Percentiles rank a stretch among this genome's conserved stretches.
These are phyloP conservation scores for Spodoptera litura DNA, from an alignment of 1,140 invertebrate genomes.

Conservation along the genomic window DNA sequence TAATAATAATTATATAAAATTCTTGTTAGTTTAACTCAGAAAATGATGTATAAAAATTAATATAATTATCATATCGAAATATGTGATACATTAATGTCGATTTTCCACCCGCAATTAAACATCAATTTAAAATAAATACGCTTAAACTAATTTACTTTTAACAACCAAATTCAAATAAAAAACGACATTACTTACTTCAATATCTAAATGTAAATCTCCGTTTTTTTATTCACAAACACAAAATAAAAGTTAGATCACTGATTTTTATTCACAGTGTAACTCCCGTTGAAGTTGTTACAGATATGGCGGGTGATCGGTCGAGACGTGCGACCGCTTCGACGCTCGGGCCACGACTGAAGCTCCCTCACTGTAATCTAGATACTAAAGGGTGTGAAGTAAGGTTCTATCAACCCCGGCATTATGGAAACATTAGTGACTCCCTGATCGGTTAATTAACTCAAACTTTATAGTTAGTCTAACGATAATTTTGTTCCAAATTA, in stretches of 20 bases:
- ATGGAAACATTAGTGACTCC: conserved; percentile 56
- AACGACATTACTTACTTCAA: conserved; percentile 32
- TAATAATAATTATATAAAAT: too few species aligned
- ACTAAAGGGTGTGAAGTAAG: conserved; percentile 45
- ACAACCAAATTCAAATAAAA: background rate
- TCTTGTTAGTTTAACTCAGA: background rate
- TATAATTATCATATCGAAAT: conserved; percentile 10
- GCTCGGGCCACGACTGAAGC: conserved; percentile 54
- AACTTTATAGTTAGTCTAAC: conserved; percentile 30
- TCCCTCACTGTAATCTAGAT: conserved; percentile 30
- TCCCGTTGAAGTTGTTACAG: conserved; percentile 50
- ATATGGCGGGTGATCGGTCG: conserved; percentile 23
- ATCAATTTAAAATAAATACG: background rate
- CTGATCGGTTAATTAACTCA: conserved; percentile 49
- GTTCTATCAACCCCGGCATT: conserved; percentile 54
- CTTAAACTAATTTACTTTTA: background rate
- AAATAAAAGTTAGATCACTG: conserved; percentile 28
- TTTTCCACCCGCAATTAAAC: conserved; percentile 8
- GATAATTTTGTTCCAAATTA: conserved; percentile 39
- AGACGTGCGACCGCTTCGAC: conserved; percentile 49
- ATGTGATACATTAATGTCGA: background rate
- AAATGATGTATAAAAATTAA: background rate
- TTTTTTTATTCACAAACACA: conserved; percentile 38
- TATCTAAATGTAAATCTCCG: conserved; percentile 22
- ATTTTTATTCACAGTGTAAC: conserved; percentile 20